Evolutionary conservation across 2,797 vertebrate species (phyloP).

Genomic region (Miichthys miiuy): DNA sequence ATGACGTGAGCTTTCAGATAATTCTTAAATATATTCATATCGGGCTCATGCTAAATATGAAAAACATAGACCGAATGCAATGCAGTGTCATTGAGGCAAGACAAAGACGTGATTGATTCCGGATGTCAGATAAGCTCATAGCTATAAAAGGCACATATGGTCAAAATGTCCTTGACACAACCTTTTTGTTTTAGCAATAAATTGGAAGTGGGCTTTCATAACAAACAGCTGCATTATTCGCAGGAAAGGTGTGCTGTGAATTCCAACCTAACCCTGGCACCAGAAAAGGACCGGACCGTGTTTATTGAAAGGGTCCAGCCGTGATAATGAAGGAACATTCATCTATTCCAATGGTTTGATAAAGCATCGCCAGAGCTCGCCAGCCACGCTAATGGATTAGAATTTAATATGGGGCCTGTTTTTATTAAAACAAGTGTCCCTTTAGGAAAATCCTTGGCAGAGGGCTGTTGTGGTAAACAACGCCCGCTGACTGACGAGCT

Average conservation of each 20-base stretch:
- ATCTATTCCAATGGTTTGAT: constrained; percentile 79
- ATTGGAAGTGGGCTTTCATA: constrained; percentile 53
- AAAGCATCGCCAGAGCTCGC: constrained; percentile 67
- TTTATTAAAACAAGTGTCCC: constrained; percentile 84
- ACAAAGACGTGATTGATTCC: constrained; percentile 53
- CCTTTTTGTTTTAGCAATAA: constrained; percentile 51
- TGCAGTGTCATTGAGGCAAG: constrained; percentile 22
- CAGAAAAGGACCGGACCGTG: constrained; percentile 40
- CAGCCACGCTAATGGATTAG: constrained; percentile 82
- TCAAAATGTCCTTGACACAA: constrained; percentile 69
- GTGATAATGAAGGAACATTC: constrained; percentile 82
- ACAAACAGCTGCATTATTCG: constrained; percentile 68
- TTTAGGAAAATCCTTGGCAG: constrained; percentile 80
- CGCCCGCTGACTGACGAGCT: constrained; percentile 55
- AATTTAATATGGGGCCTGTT: constrained; percentile 79
- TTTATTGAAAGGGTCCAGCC: constrained; percentile 68
- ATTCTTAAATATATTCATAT: constrained; percentile 49
- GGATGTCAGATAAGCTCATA: constrained; percentile 38
- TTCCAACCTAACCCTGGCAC: constrained; percentile 54
- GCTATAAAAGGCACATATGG: constrained; percentile 59
- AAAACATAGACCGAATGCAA: constrained; percentile 15
- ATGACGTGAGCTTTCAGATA: constrained; percentile 26
- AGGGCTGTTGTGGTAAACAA: constrained; percentile 75
- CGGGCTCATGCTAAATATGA: constrained; percentile 19
- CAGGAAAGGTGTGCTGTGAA: constrained; percentile 50